Conservation (phyloP, 2,888 invertebrate species). For the Nasonovia ribisnigri region DNA sequence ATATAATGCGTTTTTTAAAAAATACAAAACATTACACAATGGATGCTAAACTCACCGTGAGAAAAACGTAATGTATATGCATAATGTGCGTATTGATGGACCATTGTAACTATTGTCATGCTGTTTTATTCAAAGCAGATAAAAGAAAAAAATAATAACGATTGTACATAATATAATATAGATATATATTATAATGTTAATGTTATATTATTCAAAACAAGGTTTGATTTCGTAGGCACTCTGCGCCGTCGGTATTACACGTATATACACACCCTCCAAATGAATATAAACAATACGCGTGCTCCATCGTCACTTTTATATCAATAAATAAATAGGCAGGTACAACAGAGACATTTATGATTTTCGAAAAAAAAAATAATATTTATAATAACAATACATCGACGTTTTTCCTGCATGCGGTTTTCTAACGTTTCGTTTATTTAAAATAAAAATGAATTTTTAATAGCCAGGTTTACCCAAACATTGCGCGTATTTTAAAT, state of each 20-base stretch:
- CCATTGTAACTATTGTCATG: slow-evolving; percentile 61
- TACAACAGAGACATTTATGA: neutral
- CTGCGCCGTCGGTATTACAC: neutral
- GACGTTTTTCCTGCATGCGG: neutral
- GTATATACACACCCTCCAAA: slow-evolving; percentile 37
- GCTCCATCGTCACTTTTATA: neutral
- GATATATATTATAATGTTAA: neutral
- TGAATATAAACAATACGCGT: slow-evolving; percentile 32
- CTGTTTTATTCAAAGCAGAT: slow-evolving; percentile 55
- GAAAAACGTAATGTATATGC: slow-evolving; percentile 39
- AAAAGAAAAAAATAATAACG: slow-evolving; percentile 38
- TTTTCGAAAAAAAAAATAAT: neutral
- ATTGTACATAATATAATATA: slow-evolving; percentile 30
- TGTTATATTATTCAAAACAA: slow-evolving; percentile 33
- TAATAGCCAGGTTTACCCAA: neutral
- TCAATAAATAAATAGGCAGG: neutral
- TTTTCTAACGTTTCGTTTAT: neutral
- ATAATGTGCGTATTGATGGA: slow-evolving; percentile 57
- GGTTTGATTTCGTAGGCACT: slow-evolving; percentile 42
- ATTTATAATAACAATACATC: neutral
- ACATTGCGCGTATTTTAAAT: neutral
- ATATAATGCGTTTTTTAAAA: slow-evolving; percentile 22
- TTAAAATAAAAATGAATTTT: neutral
- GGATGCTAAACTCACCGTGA: slow-evolving; percentile 52
- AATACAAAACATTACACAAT: slow-evolving; percentile 54